Conservation (phyloP, 1,140 invertebrate species). For the Aleiodes sp. region DNA sequence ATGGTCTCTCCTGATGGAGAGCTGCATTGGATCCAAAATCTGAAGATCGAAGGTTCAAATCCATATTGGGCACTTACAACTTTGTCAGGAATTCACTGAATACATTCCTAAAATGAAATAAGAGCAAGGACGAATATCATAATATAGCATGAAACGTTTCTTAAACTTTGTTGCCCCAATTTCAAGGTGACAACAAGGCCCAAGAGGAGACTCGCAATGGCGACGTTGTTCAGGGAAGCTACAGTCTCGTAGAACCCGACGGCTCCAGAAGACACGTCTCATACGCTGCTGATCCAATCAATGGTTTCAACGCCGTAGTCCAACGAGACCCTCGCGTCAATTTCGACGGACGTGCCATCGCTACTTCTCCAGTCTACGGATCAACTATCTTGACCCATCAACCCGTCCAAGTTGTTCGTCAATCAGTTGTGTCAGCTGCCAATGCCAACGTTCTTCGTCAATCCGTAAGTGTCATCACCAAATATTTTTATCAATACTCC, state of each 20-base stretch:
- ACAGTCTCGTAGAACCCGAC: conserved; percentile 64
- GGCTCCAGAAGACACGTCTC: conserved; percentile 62
- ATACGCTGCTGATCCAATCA: conserved; percentile 64
- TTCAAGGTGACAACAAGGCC: conserved; percentile 62
- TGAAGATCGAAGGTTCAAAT: too few species aligned
- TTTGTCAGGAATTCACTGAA: too few species aligned
- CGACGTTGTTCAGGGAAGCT: conserved; percentile 65
- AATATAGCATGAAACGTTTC: too few species aligned
- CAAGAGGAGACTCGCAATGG: conserved; percentile 64
- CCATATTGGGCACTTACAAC: too few species aligned
- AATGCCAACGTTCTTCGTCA: conserved; percentile 33
- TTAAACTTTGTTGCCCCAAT: background rate
- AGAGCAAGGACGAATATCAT: too few species aligned
- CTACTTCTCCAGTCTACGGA: background rate
- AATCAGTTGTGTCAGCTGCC: background rate
- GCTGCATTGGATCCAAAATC: too few species aligned
- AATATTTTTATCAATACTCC: too few species aligned
- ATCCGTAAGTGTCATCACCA: conserved; percentile 30
- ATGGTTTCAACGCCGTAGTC: conserved; percentile 66
- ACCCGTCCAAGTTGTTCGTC: conserved; percentile 33
- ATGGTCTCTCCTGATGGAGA: too few species aligned
- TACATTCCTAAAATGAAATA: too few species aligned
- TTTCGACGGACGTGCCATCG: conserved; percentile 41
- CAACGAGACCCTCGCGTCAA: conserved; percentile 55
- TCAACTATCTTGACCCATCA: conserved; percentile 18